Evolutionary conservation across 2,113 vertebrate genomes (phyloP), one percentile per base, ranked within the genome.

Genomic region (Neomonachus schauinslandi): DNA sequence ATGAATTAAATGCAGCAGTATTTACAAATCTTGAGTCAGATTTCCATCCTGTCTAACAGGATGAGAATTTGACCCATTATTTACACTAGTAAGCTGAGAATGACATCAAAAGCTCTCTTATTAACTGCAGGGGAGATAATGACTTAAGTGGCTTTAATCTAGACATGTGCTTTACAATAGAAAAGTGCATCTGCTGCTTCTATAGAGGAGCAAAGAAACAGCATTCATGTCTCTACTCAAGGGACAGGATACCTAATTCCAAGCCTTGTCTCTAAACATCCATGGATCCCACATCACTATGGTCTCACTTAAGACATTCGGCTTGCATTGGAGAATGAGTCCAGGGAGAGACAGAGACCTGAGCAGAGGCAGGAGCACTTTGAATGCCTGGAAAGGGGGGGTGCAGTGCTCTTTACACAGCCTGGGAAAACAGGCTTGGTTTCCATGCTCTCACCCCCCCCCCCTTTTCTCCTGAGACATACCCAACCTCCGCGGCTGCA

Each of bases 61-160:
- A 97, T 86, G 95, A 69, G 97, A 96, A 90, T 53, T 1, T 83
- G 88, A 97, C 92, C 96, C 49, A 36, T 33, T 85, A 72, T 89
- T 97, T 94, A 94, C 72, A 67, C 65, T 33, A 10, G 80, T 67
- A 94, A 94, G 53, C 92, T 36, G 90, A 97, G 94, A 96, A 96
- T 51, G 84, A 97, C 95, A 97, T 98, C 97, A 94, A 93, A 98
- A 86, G 80, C 53, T 33, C 49, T 83, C 63, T 92, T 72, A 24
- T 80, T 39, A 89, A 86, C 91, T 10, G 1, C 87, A 74, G 88
- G 85, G 51, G 86, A 95, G 95, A 96, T 87, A 95, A 95, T 55
- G 96, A 92, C 82, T 92, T 92, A 80, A 97, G 91, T 53, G 55
- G 53, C 91, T 98, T 95, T 92, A 67, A 97, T 97, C 92, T 93